Evolutionary conservation across 1,140 invertebrate genomes (phyloP).

Genomic region (Tetranychus cinnabarinus): DNA sequence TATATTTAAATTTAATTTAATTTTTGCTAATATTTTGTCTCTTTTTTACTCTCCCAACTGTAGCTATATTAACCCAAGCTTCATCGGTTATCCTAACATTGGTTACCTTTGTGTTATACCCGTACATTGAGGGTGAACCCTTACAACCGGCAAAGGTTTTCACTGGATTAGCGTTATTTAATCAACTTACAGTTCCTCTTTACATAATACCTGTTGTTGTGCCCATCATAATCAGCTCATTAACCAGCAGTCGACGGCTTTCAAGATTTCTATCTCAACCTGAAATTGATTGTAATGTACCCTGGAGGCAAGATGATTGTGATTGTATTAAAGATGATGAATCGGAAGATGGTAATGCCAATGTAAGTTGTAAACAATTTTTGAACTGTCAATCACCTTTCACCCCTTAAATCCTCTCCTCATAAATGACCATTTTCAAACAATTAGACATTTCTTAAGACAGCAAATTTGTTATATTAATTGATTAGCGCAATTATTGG

Average conservation of each 20-base stretch:
- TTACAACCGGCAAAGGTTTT: constrained; percentile 44
- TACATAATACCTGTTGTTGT: constrained; percentile 52
- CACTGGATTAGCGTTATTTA: constrained; percentile 47
- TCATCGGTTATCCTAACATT: constrained; percentile 43
- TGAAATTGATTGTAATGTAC: constrained; percentile 26
- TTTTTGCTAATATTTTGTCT: not conserved
- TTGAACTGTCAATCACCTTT: not conserved
- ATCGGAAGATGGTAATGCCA: not conserved
- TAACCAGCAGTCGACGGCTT: constrained; percentile 39
- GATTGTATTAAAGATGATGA: not conserved
- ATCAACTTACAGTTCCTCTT: constrained; percentile 48
- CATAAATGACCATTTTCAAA: too few species aligned
- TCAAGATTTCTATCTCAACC: constrained; percentile 37
- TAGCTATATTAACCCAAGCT: constrained; percentile 44
- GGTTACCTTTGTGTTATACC: constrained; percentile 26
- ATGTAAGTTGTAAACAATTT: not conserved
- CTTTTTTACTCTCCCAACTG: constrained; percentile 15
- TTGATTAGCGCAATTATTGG: too few species aligned
- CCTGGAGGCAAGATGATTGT: constrained; percentile 9
- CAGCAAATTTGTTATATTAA: too few species aligned
- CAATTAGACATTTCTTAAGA: too few species aligned
- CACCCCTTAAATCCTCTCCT: too few species aligned
- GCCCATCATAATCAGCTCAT: constrained; percentile 45
- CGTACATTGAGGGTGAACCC: constrained; percentile 20
- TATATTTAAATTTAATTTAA: not conserved